Conservation (phyloP, 2,113 vertebrate genomes). For the Dicaeum eximium region DNA sequence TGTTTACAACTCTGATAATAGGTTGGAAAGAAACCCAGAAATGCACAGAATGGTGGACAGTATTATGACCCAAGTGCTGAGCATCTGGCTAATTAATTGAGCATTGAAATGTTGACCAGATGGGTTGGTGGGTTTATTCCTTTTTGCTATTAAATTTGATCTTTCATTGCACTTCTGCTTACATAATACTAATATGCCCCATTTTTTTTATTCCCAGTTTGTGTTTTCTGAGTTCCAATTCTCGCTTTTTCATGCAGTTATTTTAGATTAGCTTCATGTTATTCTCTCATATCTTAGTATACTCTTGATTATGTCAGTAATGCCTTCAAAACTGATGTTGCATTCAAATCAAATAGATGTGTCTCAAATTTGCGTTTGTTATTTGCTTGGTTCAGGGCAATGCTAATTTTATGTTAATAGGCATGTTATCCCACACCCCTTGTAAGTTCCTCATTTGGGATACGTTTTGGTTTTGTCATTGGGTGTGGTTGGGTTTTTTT, state of each 20-base stretch:
- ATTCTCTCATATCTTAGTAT: not conserved
- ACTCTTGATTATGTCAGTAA: not conserved
- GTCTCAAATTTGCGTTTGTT: not conserved
- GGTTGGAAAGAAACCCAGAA: constrained; percentile 62
- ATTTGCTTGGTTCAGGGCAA: not conserved
- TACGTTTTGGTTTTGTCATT: not conserved
- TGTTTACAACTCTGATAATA: constrained; percentile 44
- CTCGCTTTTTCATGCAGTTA: not conserved
- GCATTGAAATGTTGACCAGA: constrained; percentile 73
- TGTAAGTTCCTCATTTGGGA: not conserved
- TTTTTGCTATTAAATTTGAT: constrained; percentile 61
- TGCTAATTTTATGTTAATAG: not conserved
- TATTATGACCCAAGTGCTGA: constrained; percentile 67
- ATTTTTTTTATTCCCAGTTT: not conserved
- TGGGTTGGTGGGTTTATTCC: constrained; percentile 65
- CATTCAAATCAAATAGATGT: not conserved
- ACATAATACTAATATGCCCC: not conserved
- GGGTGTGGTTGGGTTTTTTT: not conserved
- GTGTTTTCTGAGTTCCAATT: not conserved
- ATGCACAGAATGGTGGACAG: constrained; percentile 36
- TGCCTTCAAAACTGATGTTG: not conserved
- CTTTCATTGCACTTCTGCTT: constrained; percentile 22
- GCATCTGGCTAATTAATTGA: constrained; percentile 64
- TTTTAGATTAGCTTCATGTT: not conserved
- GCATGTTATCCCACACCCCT: not conserved